Conservation (phyloP, 2,113 vertebrate species). For the Herpetotheres cachinnans region DNA sequence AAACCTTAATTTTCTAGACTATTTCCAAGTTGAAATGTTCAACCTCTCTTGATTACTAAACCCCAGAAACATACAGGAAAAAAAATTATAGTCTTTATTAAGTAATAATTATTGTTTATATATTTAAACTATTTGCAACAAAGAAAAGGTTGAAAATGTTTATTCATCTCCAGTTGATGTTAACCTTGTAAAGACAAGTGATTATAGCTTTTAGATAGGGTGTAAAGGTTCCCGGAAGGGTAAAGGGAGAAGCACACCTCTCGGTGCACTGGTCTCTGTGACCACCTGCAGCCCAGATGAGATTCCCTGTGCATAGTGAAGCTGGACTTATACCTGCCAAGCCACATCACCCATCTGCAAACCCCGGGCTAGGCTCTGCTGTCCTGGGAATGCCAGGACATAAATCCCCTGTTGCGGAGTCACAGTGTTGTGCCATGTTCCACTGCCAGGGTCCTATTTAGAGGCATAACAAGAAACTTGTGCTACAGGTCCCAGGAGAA, state of each 20-base stretch:
- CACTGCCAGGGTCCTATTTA: not conserved
- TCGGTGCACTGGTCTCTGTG: not conserved
- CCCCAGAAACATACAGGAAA: not conserved
- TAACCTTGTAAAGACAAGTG: too few species aligned
- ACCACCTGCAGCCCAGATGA: not conserved
- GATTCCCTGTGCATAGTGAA: not conserved
- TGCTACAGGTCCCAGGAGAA: too few species aligned
- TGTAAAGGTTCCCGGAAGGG: not conserved
- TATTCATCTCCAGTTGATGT: not conserved
- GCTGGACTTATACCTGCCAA: not conserved
- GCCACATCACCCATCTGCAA: not conserved
- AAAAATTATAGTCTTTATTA: not conserved
- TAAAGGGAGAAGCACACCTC: not conserved
- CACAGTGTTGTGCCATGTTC: not conserved
- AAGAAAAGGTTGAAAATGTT: not conserved
- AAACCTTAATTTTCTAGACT: not conserved
- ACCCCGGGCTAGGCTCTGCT: too few species aligned
- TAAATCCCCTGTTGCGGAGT: not conserved
- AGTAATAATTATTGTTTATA: not conserved
- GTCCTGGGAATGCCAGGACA: too few species aligned
- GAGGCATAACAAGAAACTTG: not conserved
- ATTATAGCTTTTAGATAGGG: not conserved
- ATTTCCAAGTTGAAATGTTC: not conserved
- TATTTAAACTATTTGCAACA: not conserved
- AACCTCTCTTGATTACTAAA: not conserved